Evolutionary conservation across 2,888 invertebrate genomes (phyloP).

Genomic region (Boloria euphrosyne): DNA sequence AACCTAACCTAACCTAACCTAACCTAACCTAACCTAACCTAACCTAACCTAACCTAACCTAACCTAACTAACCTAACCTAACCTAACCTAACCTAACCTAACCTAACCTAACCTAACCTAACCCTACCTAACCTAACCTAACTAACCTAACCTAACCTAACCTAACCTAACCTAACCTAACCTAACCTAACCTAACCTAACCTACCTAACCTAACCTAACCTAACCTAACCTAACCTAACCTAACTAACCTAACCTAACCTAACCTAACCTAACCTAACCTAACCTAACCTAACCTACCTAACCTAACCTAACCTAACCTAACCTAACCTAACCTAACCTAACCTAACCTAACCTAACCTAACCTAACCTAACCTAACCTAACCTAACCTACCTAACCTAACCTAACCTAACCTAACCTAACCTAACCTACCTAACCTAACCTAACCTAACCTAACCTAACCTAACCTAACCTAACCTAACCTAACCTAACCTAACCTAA

Average conservation of each 20-base stretch:
- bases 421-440: conserved; percentile 38
- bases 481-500: conserved; percentile 38
- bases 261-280: conserved; percentile 38
- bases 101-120: no score
- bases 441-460: conserved; percentile 34
- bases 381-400: conserved; percentile 40
- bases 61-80: no score
- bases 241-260: no score
- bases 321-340: no score
- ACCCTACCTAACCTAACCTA: no score
- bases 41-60: no score
- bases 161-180: conserved; percentile 35
- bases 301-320: no score
- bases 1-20: no score
- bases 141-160: conserved; percentile 30
- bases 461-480: conserved; percentile 35
- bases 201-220: conserved; percentile 38
- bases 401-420: conserved; percentile 40
- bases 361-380: conserved; percentile 39
- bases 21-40: no score
- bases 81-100: no score
- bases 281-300: conserved; percentile 40
- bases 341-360: no score
- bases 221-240: conserved; percentile 38
- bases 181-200: conserved; percentile 37